A percentile compares a stretch with the other conserved stretches of the same genome.
phyloP scores from a whole-genome alignment of 2,113 vertebrate genomes.

The Aldabrachelys gigantea region DNA sequence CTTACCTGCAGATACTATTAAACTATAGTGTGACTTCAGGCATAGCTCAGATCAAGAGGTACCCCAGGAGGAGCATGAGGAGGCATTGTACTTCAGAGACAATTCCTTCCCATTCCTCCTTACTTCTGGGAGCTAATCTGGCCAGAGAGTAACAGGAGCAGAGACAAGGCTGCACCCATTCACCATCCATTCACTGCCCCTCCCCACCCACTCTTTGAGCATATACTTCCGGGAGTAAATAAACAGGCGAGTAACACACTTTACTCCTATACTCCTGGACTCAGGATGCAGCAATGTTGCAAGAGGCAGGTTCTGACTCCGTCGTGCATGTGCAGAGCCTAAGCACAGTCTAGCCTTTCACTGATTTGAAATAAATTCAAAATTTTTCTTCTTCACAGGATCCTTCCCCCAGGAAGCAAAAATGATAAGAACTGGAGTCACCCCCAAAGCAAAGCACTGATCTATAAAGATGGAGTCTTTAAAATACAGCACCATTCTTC shows the following conservation, averaged over 20 bases:
- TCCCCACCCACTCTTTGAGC: neutral
- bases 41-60: fast-evolving
- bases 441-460: neutral
- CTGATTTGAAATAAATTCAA: conserved; percentile 23
- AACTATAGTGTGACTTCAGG: neutral
- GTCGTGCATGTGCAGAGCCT: neutral
- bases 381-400: neutral
- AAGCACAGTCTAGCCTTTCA: neutral
- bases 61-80: neutral
- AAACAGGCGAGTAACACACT: neutral
- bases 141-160: neutral
- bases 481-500: neutral
- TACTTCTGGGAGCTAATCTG: neutral
- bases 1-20: neutral
- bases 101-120: neutral
- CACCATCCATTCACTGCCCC: neutral
- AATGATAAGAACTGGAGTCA: neutral
- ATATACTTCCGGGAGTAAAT: neutral
- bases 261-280: neutral
- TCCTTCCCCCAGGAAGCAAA: neutral
- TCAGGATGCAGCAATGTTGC: conserved; percentile 9
- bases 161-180: neutral
- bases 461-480: neutral
- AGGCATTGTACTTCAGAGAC: neutral
- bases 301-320: neutral